Conservation (phyloP, 2,888 invertebrate species). For the Prosopocoilus inquinatus region DNA sequence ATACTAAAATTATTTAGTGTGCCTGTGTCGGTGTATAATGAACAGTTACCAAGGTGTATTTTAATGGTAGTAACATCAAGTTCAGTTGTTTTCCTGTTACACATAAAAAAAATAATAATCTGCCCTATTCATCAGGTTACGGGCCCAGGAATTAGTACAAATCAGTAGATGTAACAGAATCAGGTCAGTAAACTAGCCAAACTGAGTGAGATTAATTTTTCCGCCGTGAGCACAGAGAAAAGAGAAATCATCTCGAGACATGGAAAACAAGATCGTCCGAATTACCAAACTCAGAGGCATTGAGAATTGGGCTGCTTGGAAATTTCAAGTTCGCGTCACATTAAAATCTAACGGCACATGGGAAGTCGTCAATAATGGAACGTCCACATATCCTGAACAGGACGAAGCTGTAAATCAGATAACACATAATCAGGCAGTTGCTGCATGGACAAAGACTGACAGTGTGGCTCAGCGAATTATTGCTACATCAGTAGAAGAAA, state of each 20-base stretch:
- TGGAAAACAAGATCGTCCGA: neutral
- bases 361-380: neutral
- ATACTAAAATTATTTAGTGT: no score
- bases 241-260: neutral
- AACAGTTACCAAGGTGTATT: no score
- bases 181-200: no score
- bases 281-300: neutral
- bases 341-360: slow-evolving; percentile 8
- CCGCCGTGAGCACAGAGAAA: no score
- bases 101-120: no score
- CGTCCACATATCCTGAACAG: neutral
- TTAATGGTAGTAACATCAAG: no score
- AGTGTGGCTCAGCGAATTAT: slow-evolving; percentile 30
- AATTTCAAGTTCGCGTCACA: slow-evolving; percentile 18
- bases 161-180: no score
- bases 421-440: neutral
- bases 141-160: no score
- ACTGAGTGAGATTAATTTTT: neutral
- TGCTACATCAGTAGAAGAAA: slow-evolving; percentile 25
- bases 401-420: neutral
- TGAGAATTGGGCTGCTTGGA: slow-evolving; percentile 18
- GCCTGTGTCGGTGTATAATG: no score
- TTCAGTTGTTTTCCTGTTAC: no score
- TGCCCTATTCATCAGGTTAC: no score
- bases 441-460: slow-evolving; percentile 24